phyloP scores from a whole-genome alignment of 2,888 invertebrate species.

The Torymus tubicola region DNA sequence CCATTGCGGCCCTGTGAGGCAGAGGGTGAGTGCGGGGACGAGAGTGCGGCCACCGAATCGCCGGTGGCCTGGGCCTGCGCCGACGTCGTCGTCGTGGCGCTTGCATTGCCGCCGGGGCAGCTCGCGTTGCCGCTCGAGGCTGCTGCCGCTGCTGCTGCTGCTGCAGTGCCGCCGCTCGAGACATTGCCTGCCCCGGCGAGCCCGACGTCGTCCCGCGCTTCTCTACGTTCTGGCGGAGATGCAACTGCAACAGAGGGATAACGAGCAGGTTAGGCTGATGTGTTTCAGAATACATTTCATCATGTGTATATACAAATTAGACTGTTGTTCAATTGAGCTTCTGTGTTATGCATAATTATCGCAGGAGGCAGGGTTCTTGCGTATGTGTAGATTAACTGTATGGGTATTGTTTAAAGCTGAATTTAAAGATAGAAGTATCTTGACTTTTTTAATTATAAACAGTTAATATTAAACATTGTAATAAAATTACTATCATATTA shows the following conservation, averaged over 20 bases:
- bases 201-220: slow-evolving; percentile 80
- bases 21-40: slow-evolving; percentile 61
- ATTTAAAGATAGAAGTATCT: no score
- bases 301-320: background rate
- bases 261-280: background rate
- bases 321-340: background rate
- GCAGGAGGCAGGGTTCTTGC: no score
- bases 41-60: slow-evolving; percentile 38
- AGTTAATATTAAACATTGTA: no score
- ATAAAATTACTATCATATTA: no score
- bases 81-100: slow-evolving; percentile 66
- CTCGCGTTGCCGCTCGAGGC: slow-evolving; percentile 3
- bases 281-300: background rate
- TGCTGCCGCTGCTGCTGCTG: background rate
- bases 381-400: no score
- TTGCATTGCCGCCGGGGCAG: slow-evolving; percentile 58
- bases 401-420: no score
- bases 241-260: slow-evolving; percentile 82
- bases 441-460: no score
- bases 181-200: slow-evolving; percentile 70
- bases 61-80: no score
- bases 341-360: no score
- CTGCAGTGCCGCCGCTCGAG: background rate
- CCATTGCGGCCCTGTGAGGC: slow-evolving; percentile 75
- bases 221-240: slow-evolving; percentile 86